Base-by-base conservation (phyloP, 2,888 invertebrate species). In the Eilema sororculum region DNA sequence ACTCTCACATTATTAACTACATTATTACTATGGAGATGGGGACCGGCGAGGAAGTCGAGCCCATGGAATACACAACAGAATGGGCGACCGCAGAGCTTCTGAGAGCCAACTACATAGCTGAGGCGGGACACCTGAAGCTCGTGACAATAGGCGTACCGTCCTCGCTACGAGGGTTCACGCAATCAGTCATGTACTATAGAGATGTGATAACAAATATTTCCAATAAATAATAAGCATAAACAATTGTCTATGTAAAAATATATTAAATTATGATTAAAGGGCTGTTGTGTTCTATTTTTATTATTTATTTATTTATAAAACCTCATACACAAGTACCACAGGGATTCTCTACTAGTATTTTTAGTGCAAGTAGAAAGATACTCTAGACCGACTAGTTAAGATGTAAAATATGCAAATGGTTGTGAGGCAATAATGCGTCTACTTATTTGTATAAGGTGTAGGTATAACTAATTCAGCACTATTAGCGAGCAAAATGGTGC, bases 111-210 rank as follows among this genome's bases (percentile, higher is more conserved):
- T 90, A 82, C 64, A 65, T 88, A 1, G 92, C 95, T 0, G 95
- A 95, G 72, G 95, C 94, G 0, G 95, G 95, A 2, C 90, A 93
- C 64, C 76, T 95, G 0, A 86, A 89, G 37, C 84, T 95, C 0
- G 68, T 90, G 69, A 81, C 83, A 8, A 75, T 86, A 4, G 90
- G 92, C 0, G 87, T 92, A 0, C 95, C 95, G 0, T 52, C 86
- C 0, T 75, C 92, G 1, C 84, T 95, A 2, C 86, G 91, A 16
- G 91, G 93, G 0, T 95, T 95, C 79, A 86, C 93, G 0, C 89
- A 93, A 71, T 82, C 92, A 6, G 84, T 95, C 41, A 75, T 85
- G n/a, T 91, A 85, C 82, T 86, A 84, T 78, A 91, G 86, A 73
- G 89, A 91, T 74, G 79, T 86, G 68, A 69, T 77, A 66, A 75